Evolutionary conservation across 2,113 vertebrate genomes (phyloP).

Genomic region (Symphodus melops): DNA sequence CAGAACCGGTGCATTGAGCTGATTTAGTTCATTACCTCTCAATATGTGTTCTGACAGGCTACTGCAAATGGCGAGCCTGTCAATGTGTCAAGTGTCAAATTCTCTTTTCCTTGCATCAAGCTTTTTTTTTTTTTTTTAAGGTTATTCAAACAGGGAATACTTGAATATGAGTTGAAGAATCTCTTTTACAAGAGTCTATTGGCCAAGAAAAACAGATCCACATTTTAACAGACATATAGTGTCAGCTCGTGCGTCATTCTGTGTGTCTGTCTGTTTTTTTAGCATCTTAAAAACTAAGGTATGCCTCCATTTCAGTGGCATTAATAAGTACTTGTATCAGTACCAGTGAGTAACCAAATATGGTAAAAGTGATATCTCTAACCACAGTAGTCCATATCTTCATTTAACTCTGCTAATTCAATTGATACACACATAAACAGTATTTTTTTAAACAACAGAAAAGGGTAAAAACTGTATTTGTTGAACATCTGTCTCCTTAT

Average conservation of each 20-base stretch:
- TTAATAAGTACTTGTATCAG: too few relatives aligned
- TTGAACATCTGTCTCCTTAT: conserved; percentile 80
- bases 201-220: too few relatives aligned
- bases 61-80: conserved; percentile 50
- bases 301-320: too few relatives aligned
- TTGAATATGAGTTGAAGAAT: too few relatives aligned
- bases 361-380: too few relatives aligned
- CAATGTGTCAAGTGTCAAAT: conserved; percentile 43
- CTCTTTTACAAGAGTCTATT: too few relatives aligned
- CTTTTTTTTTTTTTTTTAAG: conserved; percentile 41
- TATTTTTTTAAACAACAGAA: conserved; percentile 37
- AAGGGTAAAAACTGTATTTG: conserved; percentile 47
- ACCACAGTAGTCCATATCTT: not conserved
- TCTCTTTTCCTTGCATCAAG: conserved; percentile 40
- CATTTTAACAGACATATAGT: too few relatives aligned
- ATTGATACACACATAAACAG: conserved; percentile 13
- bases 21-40: conserved; percentile 48
- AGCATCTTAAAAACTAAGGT: too few relatives aligned
- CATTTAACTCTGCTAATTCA: conserved; percentile 14
- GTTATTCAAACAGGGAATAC: too few relatives aligned
- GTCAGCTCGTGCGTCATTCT: too few relatives aligned
- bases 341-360: too few relatives aligned
- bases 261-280: too few relatives aligned
- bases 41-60: conserved; percentile 33
- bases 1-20: conserved; percentile 13